Conservation (phyloP, 2,113 vertebrate genomes). For the Pterophyllum scalare region DNA sequence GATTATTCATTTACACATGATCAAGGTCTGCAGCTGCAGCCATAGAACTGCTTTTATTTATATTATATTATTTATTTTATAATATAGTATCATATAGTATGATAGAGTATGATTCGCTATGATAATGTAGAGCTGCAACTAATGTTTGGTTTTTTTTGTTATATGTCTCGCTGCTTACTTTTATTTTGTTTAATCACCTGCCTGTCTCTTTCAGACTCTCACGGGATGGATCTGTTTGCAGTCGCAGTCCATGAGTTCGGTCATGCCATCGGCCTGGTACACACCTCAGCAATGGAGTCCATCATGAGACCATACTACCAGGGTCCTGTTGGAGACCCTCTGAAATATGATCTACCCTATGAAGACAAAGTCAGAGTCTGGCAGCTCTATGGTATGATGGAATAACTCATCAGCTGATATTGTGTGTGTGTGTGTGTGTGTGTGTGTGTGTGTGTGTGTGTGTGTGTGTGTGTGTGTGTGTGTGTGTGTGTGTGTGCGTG, state of each 20-base stretch:
- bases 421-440: background rate
- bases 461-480: background rate
- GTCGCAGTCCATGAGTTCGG: constrained; percentile 98
- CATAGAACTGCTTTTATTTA: background rate
- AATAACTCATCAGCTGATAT: no score
- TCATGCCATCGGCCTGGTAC: constrained; percentile 93
- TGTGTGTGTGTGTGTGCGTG: background rate
- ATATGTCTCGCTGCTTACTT: background rate
- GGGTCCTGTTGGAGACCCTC: constrained; percentile 94
- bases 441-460: background rate
- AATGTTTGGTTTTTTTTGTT: background rate
- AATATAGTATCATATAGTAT: no score
- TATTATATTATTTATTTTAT: background rate
- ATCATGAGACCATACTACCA: constrained; percentile 98
- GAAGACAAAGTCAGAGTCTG: constrained; percentile 94
- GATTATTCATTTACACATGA: constrained; percentile 3
- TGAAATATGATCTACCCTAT: constrained; percentile 92
- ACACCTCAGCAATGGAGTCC: constrained; percentile 89
- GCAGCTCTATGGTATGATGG: constrained; percentile 91
- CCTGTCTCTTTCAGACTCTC: constrained; percentile 78
- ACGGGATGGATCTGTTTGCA: constrained; percentile 94
- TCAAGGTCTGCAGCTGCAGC: background rate
- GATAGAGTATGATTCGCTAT: background rate
- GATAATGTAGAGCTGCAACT: background rate
- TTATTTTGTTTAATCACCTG: background rate